These are phyloP conservation scores for Poeciliopsis turrubarensis DNA, from an alignment of 2,113 vertebrate species.

Conservation along the genomic window DNA sequence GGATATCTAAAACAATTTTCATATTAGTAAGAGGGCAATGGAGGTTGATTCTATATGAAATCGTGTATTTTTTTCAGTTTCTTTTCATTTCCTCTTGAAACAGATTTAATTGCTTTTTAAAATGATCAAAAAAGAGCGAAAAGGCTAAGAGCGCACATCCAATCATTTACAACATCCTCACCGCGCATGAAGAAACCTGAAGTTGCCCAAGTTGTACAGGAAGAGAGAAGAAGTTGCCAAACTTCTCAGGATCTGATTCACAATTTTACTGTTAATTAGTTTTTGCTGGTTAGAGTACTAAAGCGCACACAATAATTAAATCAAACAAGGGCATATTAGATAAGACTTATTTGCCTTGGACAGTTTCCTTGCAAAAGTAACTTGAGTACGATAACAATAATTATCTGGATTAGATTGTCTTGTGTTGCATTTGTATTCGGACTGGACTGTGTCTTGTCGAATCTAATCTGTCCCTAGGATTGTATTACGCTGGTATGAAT, in stretches of 20 bases:
- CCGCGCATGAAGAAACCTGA: not conserved
- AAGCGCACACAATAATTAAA: not conserved
- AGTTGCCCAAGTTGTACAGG: not conserved
- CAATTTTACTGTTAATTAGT: not conserved
- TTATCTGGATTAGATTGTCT: not conserved
- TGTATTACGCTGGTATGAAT: not conserved
- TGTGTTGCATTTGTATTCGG: not conserved
- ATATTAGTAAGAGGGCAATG: constrained; percentile 48
- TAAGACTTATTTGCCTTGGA: not conserved
- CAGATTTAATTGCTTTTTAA: constrained; percentile 71
- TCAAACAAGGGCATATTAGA: not conserved
- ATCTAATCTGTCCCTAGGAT: not conserved
- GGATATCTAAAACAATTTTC: constrained; percentile 42
- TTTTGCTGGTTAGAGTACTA: not conserved
- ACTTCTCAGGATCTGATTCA: not conserved
- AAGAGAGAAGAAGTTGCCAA: not conserved
- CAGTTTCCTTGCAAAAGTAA: not conserved
- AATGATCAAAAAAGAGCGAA: constrained; percentile 51
- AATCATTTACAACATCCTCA: constrained; percentile 18
- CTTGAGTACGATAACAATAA: not conserved
- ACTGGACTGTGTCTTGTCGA: not conserved
- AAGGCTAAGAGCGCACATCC: constrained; percentile 23
- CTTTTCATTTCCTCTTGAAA: constrained; percentile 50
- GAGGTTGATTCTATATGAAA: constrained; percentile 41
- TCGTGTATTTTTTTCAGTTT: constrained; percentile 42